phyloP scores from a whole-genome alignment of 2,797 vertebrate species.

The Alauda arvensis region DNA sequence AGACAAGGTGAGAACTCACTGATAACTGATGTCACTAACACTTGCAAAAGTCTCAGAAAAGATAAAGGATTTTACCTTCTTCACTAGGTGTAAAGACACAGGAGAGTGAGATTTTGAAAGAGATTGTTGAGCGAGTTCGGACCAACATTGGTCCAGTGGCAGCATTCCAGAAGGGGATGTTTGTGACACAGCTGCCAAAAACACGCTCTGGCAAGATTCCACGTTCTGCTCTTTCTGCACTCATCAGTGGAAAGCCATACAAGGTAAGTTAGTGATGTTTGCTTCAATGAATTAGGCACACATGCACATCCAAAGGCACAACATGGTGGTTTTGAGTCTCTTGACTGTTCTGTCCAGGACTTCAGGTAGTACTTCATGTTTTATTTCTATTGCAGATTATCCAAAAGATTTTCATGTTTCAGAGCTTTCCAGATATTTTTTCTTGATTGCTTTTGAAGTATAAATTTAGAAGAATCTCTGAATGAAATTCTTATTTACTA shows the following conservation, averaged over 20 bases:
- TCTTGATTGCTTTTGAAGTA: background rate
- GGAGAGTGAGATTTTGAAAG: conserved; percentile 69
- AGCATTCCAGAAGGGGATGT: conserved; percentile 85
- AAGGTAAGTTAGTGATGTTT: conserved; percentile 70
- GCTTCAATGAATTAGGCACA: background rate
- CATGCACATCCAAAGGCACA: background rate
- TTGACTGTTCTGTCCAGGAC: background rate
- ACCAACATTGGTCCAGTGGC: conserved; percentile 89
- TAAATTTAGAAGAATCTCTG: background rate
- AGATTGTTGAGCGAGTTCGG: conserved; percentile 84
- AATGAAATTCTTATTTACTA: background rate
- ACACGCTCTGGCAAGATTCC: conserved; percentile 96
- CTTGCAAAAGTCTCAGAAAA: background rate
- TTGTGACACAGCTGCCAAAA: conserved; percentile 87
- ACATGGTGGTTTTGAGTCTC: background rate
- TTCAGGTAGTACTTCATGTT: background rate
- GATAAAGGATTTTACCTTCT: background rate
- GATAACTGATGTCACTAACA: background rate
- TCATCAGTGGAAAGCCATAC: conserved; percentile 89
- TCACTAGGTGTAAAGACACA: conserved; percentile 73
- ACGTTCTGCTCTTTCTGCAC: conserved; percentile 81
- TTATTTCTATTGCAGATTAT: background rate
- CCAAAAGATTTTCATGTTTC: background rate
- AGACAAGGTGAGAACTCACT: conserved; percentile 77
- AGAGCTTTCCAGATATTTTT: background rate